phyloP scores from a whole-genome alignment of 1,140 invertebrate genomes.

The Brachionus rubens region DNA sequence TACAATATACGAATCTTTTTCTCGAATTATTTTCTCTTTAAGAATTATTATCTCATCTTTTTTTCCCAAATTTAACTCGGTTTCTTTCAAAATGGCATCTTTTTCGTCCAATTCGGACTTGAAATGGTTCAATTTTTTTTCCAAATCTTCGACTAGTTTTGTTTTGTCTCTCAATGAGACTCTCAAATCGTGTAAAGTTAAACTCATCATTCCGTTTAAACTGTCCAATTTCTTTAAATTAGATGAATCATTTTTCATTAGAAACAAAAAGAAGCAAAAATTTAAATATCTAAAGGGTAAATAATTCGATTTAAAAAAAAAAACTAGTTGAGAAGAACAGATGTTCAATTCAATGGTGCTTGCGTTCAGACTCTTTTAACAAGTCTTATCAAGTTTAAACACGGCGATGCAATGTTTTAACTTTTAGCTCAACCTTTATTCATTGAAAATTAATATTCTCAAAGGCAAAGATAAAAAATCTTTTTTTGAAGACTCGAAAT shows the following conservation, averaged over 20 bases:
- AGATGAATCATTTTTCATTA: neutral
- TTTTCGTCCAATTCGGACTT: neutral
- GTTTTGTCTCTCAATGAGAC: slow-evolving; percentile 24
- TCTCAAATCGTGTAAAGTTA: slow-evolving; percentile 35
- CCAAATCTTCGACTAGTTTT: slow-evolving; percentile 22
- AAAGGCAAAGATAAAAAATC: too few species aligned
- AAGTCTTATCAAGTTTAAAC: too few species aligned
- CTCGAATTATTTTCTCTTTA: slow-evolving; percentile 40
- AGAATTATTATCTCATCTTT: slow-evolving; percentile 37
- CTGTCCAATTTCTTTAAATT: neutral
- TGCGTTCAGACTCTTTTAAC: too few species aligned
- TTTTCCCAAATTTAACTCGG: neutral
- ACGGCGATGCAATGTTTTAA: too few species aligned
- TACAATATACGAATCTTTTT: slow-evolving; percentile 18
- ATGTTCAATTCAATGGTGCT: too few species aligned
- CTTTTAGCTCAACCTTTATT: too few species aligned
- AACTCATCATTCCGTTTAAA: neutral
- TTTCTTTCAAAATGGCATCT: neutral
- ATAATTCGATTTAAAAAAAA: too few species aligned
- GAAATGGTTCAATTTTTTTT: slow-evolving; percentile 10
- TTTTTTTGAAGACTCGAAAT: too few species aligned
- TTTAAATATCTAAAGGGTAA: too few species aligned
- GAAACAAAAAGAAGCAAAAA: neutral
- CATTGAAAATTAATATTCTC: too few species aligned
- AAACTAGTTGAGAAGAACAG: too few species aligned